Conservation (phyloP, 2,113 vertebrate genomes). For the Marmota monax region DNA sequence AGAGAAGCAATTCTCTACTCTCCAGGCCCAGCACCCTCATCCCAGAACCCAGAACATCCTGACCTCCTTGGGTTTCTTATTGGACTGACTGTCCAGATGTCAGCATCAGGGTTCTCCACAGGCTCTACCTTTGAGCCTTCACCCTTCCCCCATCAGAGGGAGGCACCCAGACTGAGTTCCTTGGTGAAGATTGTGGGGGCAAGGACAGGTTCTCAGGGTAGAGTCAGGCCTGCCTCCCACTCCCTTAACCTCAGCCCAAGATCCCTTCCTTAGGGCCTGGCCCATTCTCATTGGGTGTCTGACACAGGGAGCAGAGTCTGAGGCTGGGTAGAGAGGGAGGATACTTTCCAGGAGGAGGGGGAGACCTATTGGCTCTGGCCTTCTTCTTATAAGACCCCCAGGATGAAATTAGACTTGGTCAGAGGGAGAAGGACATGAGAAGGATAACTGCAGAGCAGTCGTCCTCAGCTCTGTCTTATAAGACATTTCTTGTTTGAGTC, state of each 20-base stretch:
- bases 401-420: background rate
- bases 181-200: background rate
- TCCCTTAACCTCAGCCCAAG: background rate
- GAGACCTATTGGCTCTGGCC: background rate
- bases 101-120: background rate
- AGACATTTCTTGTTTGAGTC: background rate
- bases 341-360: background rate
- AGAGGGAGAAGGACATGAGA: background rate
- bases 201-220: background rate
- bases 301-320: background rate
- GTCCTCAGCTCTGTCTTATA: background rate
- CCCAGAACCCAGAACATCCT: background rate
- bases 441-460: background rate
- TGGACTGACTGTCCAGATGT: background rate
- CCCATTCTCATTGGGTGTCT: background rate
- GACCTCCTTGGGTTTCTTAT: background rate
- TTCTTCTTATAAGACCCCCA: background rate
- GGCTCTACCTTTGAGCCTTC: background rate
- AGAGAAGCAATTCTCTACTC: background rate
- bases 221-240: background rate
- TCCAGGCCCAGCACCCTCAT: slow-evolving; percentile 13
- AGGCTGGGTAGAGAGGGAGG: background rate
- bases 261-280: background rate
- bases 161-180: background rate
- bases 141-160: background rate